Base-by-base conservation (phyloP, 1,140 invertebrate genomes). In the Chironomus striatipennis region DNA sequence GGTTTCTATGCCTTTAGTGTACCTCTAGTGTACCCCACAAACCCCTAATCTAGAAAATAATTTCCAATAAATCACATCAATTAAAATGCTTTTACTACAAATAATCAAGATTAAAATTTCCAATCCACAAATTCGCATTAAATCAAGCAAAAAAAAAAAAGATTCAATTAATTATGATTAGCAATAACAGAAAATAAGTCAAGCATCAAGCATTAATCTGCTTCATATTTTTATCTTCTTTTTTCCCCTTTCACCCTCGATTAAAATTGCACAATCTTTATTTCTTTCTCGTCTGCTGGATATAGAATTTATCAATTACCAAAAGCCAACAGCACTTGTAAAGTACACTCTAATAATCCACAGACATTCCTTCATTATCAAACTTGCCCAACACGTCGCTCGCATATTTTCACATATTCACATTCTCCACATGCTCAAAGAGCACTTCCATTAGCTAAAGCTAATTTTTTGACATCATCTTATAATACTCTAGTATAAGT, bases 401-500 rank as follows among this genome's bases (percentile, higher is more conserved):
- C 65, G 9, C 17, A 20, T 21, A 21, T 18, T 20, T 21, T 21
- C 9, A 10, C 65, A 70, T 57, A 57, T 57, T 47, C 43, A 34
- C 24, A 34, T 47, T 57, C 47, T 12, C 47, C 47, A n/a, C 47
- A 57, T 15, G n/a, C 47, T 57, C 17, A 17, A 21, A 20, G 18
- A 20, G 18, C 65, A 57, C 47, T 57, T 70, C 18, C 18, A 70
- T 21, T 70, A 9, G 17, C 65, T 18, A 70, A 70, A 70, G 65
- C 65, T 20, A 70, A 70, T 18, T 21, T 70, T 17, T 17, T 70
- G 17, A 70, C 65, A 20, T 70, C 65, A 70, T 70, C 65, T 70
- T 81, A 81, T 65, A 79, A 81, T 73, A 81, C 80, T 75, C 78
- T 81, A 74, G 80, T 81, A 72, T 81, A 77, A 75, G 73, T 74